Base-by-base conservation (phyloP, 1,140 invertebrate species). In the Rhyzopertha dominica region DNA sequence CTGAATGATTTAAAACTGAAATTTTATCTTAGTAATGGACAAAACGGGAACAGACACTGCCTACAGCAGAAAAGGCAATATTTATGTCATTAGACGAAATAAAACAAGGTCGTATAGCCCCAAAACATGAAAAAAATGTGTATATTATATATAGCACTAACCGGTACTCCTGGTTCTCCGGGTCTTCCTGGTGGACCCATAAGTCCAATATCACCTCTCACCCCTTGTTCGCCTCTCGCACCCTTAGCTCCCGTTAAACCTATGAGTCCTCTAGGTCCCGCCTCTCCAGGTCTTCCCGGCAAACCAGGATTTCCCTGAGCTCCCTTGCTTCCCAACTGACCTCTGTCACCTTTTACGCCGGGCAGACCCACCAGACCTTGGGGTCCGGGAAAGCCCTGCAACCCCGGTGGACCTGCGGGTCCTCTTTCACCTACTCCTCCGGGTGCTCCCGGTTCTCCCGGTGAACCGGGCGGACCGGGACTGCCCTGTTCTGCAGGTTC, bases 401-500 rank as follows among this genome's bases (percentile, higher is more conserved):
- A 48, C 35, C 81, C 81, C 51, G 72, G 74, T 25, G 74, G 68
- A 36, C 81, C 78, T 38, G 69, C 59, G 14, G 65, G 60, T 19
- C 80, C 84, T 52, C 83, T 64, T 54, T 85, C 82, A 40, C 85
- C 86, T 12, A 76, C 75, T 5, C 70, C 74, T 13, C 85, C 84
- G n/a, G 72, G 58, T 12, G 81, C 76, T n/a, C 86, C 85, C 3
- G 72, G 48, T 63, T 88, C 85, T 50, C 87, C 82, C 35, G 80
- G 72, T n/a, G 74, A 65, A 7, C 86, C 86, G 13, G 83, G 77
- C 30, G 75, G 68, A 31, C 87, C 87, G 18, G 80, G 75, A 53
- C 88, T 85, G 22, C 86, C 86, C 59, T 80, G 71, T 61, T 84
- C 81, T 0, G 78, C 84, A 39, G 81, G 78, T 65, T 86, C 82